Base-by-base conservation (phyloP, 2,888 invertebrate species). In the Nycteola revayana region DNA sequence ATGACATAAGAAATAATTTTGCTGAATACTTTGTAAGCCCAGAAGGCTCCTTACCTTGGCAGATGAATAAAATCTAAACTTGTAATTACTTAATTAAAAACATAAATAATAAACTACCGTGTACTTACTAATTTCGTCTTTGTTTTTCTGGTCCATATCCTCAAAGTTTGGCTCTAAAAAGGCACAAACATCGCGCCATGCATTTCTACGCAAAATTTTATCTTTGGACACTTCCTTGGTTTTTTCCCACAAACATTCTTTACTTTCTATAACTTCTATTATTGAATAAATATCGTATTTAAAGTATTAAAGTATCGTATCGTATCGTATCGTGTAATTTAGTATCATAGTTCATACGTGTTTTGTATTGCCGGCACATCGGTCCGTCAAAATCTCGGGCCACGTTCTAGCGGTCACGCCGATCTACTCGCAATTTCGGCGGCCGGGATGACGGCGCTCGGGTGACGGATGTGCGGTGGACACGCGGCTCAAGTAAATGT, bases 201-300 rank as follows among this genome's bases (percentile, higher is more conserved):
- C 28, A 28, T 28, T 34, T 34, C 22, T 28, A 14, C 24, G 23
- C 28, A 34, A 28, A 23, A 28, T 17, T 34, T 34, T 34, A 34
- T 34, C 28, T 34, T 34, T 28, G 24, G 9, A 33, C 25, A 17
- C 26, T 14, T 36, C 28, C 24, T 32, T 32, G 20, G 28, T 32
- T 36, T 36, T 36, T 28, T 36, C 36, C 36, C 36, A 32, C 31
- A 36, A 30, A 26, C 36, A 36, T 36, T 30, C 22, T 36, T 30
- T 36, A 27, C 27, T 36, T 26, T 31, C 14, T 14, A 30, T 25
- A 30, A 26, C 7, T 30, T 36, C 36, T 26, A 36, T 21, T 27
- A 31, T 22, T 30, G 20, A 30, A 30, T 20, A 26, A 23, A 28
- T 36, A 8, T 36, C 25, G 30, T 21, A 31, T 21, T 26, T n/a